Percentiles rank a stretch among this genome's conserved stretches.
phyloP scores from a whole-genome alignment of 2,888 invertebrate genomes.

The Lampropteryx suffumata region DNA sequence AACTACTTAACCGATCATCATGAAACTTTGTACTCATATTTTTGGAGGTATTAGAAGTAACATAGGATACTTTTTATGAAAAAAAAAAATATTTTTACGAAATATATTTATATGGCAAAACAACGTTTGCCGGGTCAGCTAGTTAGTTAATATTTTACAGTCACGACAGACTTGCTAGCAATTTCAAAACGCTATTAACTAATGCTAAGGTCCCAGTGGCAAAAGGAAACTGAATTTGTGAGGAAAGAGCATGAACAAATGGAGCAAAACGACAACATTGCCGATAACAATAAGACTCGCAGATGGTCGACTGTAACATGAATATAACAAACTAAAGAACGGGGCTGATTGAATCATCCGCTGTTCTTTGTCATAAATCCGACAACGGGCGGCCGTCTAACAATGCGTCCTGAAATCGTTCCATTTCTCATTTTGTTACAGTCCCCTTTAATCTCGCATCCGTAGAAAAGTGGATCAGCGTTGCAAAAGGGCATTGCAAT shows the following conservation, averaged over 20 bases:
- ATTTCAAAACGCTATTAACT: background rate
- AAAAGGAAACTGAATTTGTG: slow-evolving; percentile 35
- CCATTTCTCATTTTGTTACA: slow-evolving; percentile 82
- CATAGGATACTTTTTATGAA: too few relatives aligned
- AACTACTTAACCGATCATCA: too few relatives aligned
- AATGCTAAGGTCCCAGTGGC: slow-evolving; percentile 20
- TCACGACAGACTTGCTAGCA: background rate
- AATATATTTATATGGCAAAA: too few relatives aligned
- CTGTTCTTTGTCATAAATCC: slow-evolving; percentile 82
- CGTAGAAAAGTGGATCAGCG: slow-evolving; percentile 81
- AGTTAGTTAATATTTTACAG: too few relatives aligned
- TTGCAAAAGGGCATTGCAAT: slow-evolving; percentile 79
- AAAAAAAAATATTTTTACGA: too few relatives aligned
- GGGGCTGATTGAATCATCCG: slow-evolving; percentile 81
- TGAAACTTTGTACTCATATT: too few relatives aligned
- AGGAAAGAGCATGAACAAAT: slow-evolving; percentile 45
- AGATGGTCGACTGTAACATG: slow-evolving; percentile 69
- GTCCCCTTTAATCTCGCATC: slow-evolving; percentile 82
- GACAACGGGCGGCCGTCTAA: slow-evolving; percentile 77
- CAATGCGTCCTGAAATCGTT: slow-evolving; percentile 82
- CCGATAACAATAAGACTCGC: slow-evolving; percentile 71
- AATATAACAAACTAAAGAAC: slow-evolving; percentile 82
- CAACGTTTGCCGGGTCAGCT: too few relatives aligned
- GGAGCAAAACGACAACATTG: slow-evolving; percentile 61
- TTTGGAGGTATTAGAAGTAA: too few relatives aligned